Conservation (phyloP, 35 echinoderm and acorn worm genomes). For the Stichopus chloronotus region DNA sequence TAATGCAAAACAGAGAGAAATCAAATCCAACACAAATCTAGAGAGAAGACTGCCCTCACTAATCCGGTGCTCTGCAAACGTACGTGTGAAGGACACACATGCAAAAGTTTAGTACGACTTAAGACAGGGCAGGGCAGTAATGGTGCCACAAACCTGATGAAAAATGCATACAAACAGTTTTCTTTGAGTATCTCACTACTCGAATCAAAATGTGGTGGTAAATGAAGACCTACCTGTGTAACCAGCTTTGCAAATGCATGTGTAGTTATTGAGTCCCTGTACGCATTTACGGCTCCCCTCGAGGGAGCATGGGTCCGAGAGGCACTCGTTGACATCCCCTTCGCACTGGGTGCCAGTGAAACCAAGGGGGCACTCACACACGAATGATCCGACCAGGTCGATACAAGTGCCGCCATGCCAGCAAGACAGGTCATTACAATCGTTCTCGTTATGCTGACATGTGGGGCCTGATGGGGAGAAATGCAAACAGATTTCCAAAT, state of each 20-base stretch:
- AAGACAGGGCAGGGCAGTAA: too few species aligned
- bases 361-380: neutral
- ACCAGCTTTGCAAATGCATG: slow-evolving; percentile 26
- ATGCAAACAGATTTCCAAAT: neutral
- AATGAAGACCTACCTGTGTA: slow-evolving; percentile 18
- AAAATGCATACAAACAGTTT: too few species aligned
- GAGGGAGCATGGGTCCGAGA: neutral
- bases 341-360: neutral
- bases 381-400: neutral
- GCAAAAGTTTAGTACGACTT: too few species aligned
- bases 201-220: too few species aligned
- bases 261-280: slow-evolving; percentile 39
- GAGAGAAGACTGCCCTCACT: too few species aligned
- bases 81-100: too few species aligned
- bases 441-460: neutral
- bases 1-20: too few species aligned
- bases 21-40: too few species aligned
- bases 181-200: too few species aligned
- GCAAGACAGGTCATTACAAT: neutral
- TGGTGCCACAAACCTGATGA: too few species aligned
- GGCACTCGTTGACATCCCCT: slow-evolving; percentile 18
- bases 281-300: neutral
- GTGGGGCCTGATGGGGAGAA: neutral
- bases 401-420: neutral
- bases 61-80: too few species aligned